Evolutionary conservation across 2,113 vertebrate genomes (phyloP), one percentile per base, ranked within the genome.

Genomic region (Cacatua alba): DNA sequence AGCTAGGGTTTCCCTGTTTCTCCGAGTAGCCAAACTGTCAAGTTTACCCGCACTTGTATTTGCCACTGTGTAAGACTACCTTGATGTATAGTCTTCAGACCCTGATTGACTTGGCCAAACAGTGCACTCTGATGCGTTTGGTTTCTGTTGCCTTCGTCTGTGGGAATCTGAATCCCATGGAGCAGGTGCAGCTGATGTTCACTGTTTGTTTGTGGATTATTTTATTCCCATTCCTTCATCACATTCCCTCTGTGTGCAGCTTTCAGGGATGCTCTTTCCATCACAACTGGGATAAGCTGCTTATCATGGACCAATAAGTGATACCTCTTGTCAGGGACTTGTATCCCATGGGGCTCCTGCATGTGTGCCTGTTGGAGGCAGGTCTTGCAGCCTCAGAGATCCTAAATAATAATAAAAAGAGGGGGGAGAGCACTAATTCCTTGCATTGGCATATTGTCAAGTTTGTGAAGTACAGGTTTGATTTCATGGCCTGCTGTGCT

Each of bases 181-280:
- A 77, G 41, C 35, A 52, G 44, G 29, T 62, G 63, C 49, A 4
- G 53, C 33, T 79, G 67, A 29, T 76, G 17, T 41, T 93, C 35
- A 31, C 26, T 0, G 0, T 4, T 9, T 0, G 0, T 44, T 70
- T 2, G 2, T 48, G 25, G 49, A 65, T 65, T 5, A 48, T 79
- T 82, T 72, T 71, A 26, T 51, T 81, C 59, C 33, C 11, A 29
- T 52, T 49, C 59, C 25, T 74, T 81, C 7, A 35, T 67, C 35
- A 9, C 11, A 2, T 82, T 75, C 65, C 55, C 31, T 82, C 75
- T 77, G n/a, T 63, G 59, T 0, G 1, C 60, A 77, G 48, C 49
- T 77, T 71, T 87, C n/a, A 41, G 70, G 78, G 57, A 52, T 43
- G 43, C 17, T 57, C 31, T 82, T 93, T 87, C 53, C 33, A 28